These are phyloP conservation scores for Dreissena polymorpha DNA, from an alignment of 1,140 invertebrate species.

Conservation along the genomic window DNA sequence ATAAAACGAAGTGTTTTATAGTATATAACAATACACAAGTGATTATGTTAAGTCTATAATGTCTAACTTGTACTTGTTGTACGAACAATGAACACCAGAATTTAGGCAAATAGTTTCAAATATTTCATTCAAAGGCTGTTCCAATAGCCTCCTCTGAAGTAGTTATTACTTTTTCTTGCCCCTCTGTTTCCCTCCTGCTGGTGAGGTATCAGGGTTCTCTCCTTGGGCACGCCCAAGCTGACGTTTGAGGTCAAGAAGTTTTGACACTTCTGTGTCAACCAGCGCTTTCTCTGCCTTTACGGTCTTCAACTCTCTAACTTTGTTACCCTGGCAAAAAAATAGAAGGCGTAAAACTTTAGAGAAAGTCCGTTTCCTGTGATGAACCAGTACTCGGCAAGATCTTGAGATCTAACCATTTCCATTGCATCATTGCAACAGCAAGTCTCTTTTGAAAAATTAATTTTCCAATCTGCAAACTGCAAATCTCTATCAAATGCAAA, in stretches of 20 bases:
- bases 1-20: too few species aligned
- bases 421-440: too few species aligned
- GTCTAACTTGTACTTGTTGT: too few species aligned
- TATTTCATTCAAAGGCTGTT: background rate
- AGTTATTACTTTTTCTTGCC: slow-evolving; percentile 36
- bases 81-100: too few species aligned
- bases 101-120: too few species aligned
- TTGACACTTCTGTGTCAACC: slow-evolving; percentile 87
- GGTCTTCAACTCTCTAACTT: slow-evolving; percentile 87
- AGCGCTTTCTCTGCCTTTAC: slow-evolving; percentile 86
- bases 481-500: too few species aligned
- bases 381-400: too few species aligned
- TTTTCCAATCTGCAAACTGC: too few species aligned
- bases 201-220: slow-evolving; percentile 60
- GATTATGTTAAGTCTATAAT: too few species aligned
- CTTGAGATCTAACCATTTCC: too few species aligned
- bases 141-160: background rate
- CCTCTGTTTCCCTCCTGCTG: slow-evolving; percentile 64
- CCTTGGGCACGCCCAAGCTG: slow-evolving; percentile 83
- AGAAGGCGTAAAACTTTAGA: background rate
- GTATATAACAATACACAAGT: too few species aligned
- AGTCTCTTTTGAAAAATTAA: too few species aligned
- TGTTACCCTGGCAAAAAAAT: slow-evolving; percentile 83
- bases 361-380: background rate
- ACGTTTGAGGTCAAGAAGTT: slow-evolving; percentile 88